A percentile compares a stretch with the other conserved stretches of the same genome.
Conservation (phyloP, 2,797 vertebrate genomes). For the Gobionotothen gibberifrons region DNA sequence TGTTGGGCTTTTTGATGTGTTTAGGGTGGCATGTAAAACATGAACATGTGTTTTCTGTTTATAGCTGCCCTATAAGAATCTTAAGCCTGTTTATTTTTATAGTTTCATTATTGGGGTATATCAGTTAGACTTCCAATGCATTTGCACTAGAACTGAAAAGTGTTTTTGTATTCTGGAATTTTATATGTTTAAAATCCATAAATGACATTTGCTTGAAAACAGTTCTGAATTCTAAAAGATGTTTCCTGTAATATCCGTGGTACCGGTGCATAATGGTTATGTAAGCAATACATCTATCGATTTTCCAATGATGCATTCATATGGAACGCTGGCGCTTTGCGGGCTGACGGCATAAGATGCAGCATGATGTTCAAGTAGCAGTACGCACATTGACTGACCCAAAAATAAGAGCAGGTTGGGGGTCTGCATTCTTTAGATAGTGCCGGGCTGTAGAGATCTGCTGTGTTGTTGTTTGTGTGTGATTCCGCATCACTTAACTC, state of each 20-base stretch:
- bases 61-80: slow-evolving; percentile 27
- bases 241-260: slow-evolving; percentile 48
- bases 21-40: slow-evolving; percentile 52
- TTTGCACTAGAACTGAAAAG: slow-evolving; percentile 29
- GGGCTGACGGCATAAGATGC: slow-evolving; percentile 47
- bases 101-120: slow-evolving; percentile 48
- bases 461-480: slow-evolving; percentile 37
- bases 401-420: slow-evolving; percentile 38
- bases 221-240: slow-evolving; percentile 51
- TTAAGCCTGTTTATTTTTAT: slow-evolving; percentile 47
- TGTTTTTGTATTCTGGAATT: slow-evolving; percentile 26
- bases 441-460: slow-evolving; percentile 20
- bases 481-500: slow-evolving; percentile 37
- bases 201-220: slow-evolving; percentile 49
- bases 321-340: slow-evolving; percentile 47
- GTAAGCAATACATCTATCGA: slow-evolving; percentile 66
- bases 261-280: slow-evolving; percentile 39
- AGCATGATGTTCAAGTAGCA: slow-evolving; percentile 46
- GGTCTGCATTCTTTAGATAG: slow-evolving; percentile 24
- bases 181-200: slow-evolving; percentile 27
- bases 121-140: slow-evolving; percentile 42
- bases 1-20: slow-evolving; percentile 54
- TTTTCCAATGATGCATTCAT: slow-evolving; percentile 59
- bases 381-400: slow-evolving; percentile 44
- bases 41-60: slow-evolving; percentile 45